Conservation (phyloP, 1,140 invertebrate species). For the Drusus annulatus region DNA sequence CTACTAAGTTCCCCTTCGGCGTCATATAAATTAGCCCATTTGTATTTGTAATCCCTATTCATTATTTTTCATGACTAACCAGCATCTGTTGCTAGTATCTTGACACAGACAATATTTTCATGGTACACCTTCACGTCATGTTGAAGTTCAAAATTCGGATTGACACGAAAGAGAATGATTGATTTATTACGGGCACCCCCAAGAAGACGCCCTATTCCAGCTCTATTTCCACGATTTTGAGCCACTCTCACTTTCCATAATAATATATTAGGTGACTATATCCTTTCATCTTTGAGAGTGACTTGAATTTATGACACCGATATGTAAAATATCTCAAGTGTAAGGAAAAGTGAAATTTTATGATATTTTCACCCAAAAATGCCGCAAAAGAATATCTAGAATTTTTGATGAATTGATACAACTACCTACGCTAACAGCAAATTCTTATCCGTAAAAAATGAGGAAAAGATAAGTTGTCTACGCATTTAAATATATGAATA, state of each 20-base stretch:
- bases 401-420: too few species aligned
- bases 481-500: slow-evolving; percentile 33
- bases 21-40: too few species aligned
- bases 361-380: too few species aligned
- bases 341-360: too few species aligned
- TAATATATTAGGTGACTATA: background rate
- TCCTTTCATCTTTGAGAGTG: background rate
- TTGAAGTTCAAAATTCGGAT: slow-evolving; percentile 1
- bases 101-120: too few species aligned
- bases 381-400: too few species aligned
- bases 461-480: background rate
- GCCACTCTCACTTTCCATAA: background rate
- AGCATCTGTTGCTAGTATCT: background rate
- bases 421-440: too few species aligned
- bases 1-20: too few species aligned
- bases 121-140: too few species aligned
- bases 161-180: slow-evolving; percentile 3
- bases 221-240: background rate
- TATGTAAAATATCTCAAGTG: background rate
- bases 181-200: background rate
- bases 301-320: background rate
- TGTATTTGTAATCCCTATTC: too few species aligned
- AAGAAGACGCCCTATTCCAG: background rate
- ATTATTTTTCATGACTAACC: background rate
- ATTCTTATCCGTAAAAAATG: too few species aligned